Evolutionary conservation across 2,888 invertebrate species (phyloP), one percentile per base, ranked within the genome.

Genomic region (Agrochola litura): DNA sequence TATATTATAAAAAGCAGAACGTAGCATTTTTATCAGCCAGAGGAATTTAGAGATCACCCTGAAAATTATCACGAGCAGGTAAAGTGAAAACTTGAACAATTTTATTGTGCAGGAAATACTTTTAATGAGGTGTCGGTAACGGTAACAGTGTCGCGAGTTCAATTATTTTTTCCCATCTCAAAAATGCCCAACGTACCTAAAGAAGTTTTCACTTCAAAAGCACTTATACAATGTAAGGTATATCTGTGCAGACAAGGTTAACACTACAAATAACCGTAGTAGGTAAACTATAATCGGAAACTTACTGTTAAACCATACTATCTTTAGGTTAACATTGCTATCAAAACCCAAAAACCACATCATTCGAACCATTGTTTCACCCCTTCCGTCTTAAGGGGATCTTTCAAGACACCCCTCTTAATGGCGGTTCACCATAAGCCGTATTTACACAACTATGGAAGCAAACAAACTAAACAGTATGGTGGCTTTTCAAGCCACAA

Each of bases 391-490:
- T 70, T 73, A 70, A 19, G 63, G 65, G 61, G 67, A 60, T 60
- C 61, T 71, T 22, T 22, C n/a, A 65, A 81, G 81, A 81, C 81
- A 49, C 46, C 75, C 77, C 77, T 63, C 64, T 68, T 46, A 61
- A 64, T 61, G 16, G 56, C 12, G 77, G 82, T 72, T 68, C 10
- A 68, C 77, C 67, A 54, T 16, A 71, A 81, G 68, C 16, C 66
- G 22, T 58, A 52, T 85, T 81, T 63, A 76, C 30, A 56, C 71
- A 73, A 82, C 78, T 72, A 65, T 66, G 43, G 1, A 65, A 22
- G 10, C 19, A 41, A 79, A 81, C 65, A 49, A 58, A 64, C 8
- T 30, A 9, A 60, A 67, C 54, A 58, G 22, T 63, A 6, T 22
- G 25, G 43, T 65, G 60, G 19, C 64, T 2, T 72, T 46, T 68